Conservation (phyloP, 2,797 vertebrate genomes). For the Monodelphis domestica region DNA sequence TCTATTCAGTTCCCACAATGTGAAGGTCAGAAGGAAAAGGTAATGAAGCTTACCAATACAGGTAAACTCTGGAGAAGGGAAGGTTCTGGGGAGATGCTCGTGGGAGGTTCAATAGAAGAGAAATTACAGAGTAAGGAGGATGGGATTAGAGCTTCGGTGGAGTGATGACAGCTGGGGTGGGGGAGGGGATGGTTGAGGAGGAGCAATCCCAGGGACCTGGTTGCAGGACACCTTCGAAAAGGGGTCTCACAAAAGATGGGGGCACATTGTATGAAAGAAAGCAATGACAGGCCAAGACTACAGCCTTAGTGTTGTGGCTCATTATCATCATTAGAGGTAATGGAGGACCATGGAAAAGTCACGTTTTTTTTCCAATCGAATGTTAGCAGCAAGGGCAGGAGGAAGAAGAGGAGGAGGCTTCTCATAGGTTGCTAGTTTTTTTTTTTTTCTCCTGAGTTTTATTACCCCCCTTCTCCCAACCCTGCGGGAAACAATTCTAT, state of each 20-base stretch:
- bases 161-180: not conserved
- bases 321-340: not conserved
- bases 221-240: not conserved
- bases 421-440: not conserved
- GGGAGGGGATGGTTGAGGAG: not conserved
- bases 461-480: not conserved
- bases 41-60: too few species aligned
- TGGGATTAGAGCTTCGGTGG: not conserved
- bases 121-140: not conserved
- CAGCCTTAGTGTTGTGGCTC: not conserved
- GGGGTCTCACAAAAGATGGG: not conserved
- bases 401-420: not conserved
- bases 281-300: not conserved
- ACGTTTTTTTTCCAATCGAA: not conserved
- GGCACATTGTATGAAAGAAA: not conserved
- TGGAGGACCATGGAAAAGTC: not conserved
- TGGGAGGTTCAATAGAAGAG: not conserved
- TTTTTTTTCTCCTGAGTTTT: not conserved
- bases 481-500: constrained; percentile 22
- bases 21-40: not conserved
- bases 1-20: not conserved
- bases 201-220: not conserved
- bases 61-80: not conserved
- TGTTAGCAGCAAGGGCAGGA: not conserved
- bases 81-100: not conserved